These are phyloP conservation scores for Cryptomyrus ogoouensis DNA, from an alignment of 2,113 vertebrate species.

Conservation along the genomic window DNA sequence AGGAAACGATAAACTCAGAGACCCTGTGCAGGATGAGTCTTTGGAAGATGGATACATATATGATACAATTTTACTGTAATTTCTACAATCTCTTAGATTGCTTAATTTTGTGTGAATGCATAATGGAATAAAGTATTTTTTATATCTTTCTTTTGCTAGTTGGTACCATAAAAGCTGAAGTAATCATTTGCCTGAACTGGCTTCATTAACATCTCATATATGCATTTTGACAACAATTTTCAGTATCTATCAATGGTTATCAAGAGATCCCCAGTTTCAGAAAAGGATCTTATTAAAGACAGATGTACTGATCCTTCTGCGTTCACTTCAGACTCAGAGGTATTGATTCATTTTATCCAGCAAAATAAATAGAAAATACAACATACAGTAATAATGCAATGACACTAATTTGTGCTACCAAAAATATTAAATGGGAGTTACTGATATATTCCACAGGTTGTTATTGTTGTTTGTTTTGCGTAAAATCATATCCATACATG, in stretches of 20 bases:
- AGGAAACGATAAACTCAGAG: background rate
- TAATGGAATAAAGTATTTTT: background rate
- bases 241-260: background rate
- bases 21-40: background rate
- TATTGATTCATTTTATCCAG: background rate
- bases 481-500: constrained; percentile 11
- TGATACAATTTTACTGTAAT: background rate
- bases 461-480: constrained; percentile 26
- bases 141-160: background rate
- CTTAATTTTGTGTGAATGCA: background rate
- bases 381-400: constrained; percentile 1
- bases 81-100: background rate
- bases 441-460: constrained; percentile 26
- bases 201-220: background rate
- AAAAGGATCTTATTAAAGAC: background rate
- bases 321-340: background rate
- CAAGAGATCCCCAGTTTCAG: background rate
- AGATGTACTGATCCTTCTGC: background rate
- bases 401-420: background rate
- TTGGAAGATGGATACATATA: background rate
- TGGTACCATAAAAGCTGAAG: background rate
- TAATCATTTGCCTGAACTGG: background rate
- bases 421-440: background rate
- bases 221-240: background rate
- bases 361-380: background rate